Conservation (phyloP, 2,113 vertebrate genomes). For the Hippopotamus amphibius region DNA sequence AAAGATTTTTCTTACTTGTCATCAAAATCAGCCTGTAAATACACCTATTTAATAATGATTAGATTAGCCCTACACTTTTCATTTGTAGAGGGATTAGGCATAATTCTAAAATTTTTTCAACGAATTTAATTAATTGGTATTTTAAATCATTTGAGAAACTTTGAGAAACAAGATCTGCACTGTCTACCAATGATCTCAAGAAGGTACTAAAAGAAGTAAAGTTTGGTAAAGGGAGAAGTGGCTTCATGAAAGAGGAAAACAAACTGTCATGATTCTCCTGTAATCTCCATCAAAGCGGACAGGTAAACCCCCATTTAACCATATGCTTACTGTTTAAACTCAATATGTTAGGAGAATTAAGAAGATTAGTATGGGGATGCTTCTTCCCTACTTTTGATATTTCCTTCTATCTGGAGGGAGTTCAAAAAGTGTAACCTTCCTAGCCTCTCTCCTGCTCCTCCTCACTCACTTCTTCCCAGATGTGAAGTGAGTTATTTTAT, state of each 20-base stretch:
- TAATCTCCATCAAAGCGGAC: neutral
- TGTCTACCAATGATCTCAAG: neutral
- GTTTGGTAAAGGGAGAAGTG: neutral
- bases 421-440: neutral
- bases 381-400: neutral
- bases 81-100: neutral
- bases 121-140: neutral
- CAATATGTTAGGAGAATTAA: neutral
- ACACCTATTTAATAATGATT: neutral
- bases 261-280: neutral
- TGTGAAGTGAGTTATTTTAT: neutral
- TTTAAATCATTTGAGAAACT: slow-evolving; percentile 38
- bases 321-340: neutral
- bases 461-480: neutral
- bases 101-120: neutral
- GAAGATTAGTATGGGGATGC: neutral
- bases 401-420: neutral
- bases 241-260: neutral
- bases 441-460: accelerated
- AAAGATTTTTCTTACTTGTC: neutral
- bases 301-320: neutral
- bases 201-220: neutral
- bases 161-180: neutral
- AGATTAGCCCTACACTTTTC: slow-evolving; percentile 3
- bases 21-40: neutral